phyloP scores from a whole-genome alignment of 2,113 vertebrate genomes.

The Perccottus glenii region DNA sequence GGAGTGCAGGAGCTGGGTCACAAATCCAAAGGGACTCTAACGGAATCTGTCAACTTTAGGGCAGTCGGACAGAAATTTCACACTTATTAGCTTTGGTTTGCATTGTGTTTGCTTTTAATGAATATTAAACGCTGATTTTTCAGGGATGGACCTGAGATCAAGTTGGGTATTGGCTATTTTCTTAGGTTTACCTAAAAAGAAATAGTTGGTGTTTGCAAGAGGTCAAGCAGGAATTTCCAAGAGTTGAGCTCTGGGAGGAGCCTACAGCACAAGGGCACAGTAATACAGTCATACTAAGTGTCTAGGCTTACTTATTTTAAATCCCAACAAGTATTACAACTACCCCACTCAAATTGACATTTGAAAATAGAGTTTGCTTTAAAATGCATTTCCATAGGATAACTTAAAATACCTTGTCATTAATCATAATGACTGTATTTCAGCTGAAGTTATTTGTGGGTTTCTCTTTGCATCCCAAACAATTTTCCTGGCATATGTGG shows the following conservation, averaged over 20 bases:
- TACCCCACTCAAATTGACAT: too few relatives aligned
- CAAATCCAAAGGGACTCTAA: constrained; percentile 45
- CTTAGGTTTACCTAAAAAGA: constrained; percentile 21
- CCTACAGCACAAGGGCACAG: constrained; percentile 25
- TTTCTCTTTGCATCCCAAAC: too few relatives aligned
- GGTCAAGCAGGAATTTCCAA: constrained; percentile 41
- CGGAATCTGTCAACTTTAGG: constrained; percentile 44
- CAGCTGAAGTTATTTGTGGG: too few relatives aligned
- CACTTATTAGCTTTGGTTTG: constrained; percentile 16
- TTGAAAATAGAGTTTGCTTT: too few relatives aligned
- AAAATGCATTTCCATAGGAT: too few relatives aligned
- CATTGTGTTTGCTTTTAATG: constrained; percentile 17
- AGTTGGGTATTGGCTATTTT: background rate
- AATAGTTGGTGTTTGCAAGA: constrained; percentile 18
- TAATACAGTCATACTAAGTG: constrained; percentile 47
- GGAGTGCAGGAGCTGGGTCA: constrained; percentile 38
- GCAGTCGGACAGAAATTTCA: constrained; percentile 34
- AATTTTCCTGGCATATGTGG: too few relatives aligned
- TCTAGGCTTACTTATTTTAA: constrained; percentile 43
- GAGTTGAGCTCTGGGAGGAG: constrained; percentile 41
- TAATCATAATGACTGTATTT: too few relatives aligned
- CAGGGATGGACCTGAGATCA: constrained; percentile 10
- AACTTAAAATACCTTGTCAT: too few relatives aligned
- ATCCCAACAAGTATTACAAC: constrained; percentile 15
- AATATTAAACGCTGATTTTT: constrained; percentile 25